These are phyloP conservation scores for Muraenolepis orangiensis DNA, from an alignment of 2,797 vertebrate species.

Conservation along the genomic window DNA sequence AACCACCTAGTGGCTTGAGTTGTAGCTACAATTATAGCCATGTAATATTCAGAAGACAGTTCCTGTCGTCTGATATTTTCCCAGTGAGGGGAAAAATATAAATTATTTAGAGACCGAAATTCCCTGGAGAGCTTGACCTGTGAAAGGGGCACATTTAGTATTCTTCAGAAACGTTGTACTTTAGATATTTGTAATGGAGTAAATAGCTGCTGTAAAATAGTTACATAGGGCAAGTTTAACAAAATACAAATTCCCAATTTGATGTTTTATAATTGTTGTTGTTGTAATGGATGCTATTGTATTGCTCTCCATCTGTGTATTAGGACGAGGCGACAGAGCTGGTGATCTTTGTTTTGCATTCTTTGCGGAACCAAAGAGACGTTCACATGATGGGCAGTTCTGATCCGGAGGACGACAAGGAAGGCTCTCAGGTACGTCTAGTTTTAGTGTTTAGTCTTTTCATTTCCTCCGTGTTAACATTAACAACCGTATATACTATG, in stretches of 20 bases:
- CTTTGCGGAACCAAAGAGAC: conserved; percentile 83
- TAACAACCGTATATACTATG: neutral
- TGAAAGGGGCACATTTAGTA: too few relatives aligned
- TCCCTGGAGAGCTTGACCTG: too few relatives aligned
- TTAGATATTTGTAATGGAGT: too few relatives aligned
- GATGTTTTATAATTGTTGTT: neutral
- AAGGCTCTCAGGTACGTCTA: conserved; percentile 67
- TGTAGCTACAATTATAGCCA: neutral
- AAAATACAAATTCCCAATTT: neutral
- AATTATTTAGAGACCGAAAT: too few relatives aligned
- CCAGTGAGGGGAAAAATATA: too few relatives aligned
- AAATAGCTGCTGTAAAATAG: too few relatives aligned
- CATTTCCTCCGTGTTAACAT: neutral
- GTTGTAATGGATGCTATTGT: neutral
- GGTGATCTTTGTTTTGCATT: conserved; percentile 84
- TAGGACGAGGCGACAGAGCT: conserved; percentile 78
- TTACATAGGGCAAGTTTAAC: neutral
- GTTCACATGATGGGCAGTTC: conserved; percentile 85
- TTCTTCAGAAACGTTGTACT: too few relatives aligned
- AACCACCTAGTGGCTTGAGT: neutral
- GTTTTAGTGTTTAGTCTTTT: neutral
- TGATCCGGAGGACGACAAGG: conserved; percentile 47
- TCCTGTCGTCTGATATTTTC: too few relatives aligned
- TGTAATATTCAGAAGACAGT: neutral
- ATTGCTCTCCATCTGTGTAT: conserved; percentile 15